A percentile compares a stretch with the other conserved stretches of the same genome.
Conservation (phyloP, 1,140 invertebrate species). For the Agraylea sexmaculata region DNA sequence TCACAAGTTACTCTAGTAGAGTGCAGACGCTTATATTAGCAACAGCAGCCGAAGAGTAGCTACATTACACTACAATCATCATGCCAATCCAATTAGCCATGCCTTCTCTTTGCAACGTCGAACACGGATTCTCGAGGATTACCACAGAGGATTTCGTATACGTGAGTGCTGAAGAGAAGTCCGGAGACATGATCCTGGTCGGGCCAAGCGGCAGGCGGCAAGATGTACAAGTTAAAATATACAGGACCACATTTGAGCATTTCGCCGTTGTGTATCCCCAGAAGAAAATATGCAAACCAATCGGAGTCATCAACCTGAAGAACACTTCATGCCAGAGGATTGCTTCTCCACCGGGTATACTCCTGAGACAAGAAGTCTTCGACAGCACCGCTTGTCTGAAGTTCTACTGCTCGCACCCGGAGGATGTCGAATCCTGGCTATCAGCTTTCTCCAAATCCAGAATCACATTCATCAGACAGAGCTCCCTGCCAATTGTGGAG, state of each 20-base stretch:
- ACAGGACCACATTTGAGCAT: constrained; percentile 50
- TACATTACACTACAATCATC: too few species aligned
- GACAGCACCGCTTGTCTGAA: constrained; percentile 46
- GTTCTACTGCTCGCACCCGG: constrained; percentile 42
- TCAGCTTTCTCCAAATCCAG: constrained; percentile 42
- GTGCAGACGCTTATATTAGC: too few species aligned
- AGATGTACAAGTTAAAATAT: constrained; percentile 49
- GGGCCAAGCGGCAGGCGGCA: constrained; percentile 44
- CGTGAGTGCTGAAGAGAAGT: constrained; percentile 50
- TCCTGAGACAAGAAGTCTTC: constrained; percentile 45
- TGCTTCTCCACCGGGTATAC: constrained; percentile 40
- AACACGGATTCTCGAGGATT: too few species aligned
- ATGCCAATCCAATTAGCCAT: too few species aligned
- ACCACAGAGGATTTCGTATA: too few species aligned
- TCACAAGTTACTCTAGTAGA: too few species aligned
- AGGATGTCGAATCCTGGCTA: constrained; percentile 49
- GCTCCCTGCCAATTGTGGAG: constrained; percentile 46
- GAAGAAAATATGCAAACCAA: constrained; percentile 46
- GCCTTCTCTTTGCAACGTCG: too few species aligned
- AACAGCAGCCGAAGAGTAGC: too few species aligned
- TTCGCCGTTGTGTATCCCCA: constrained; percentile 53
- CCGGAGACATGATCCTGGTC: constrained; percentile 45
- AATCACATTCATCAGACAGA: constrained; percentile 39
- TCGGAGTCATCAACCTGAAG: constrained; percentile 48
- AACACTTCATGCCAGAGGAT: constrained; percentile 43